phyloP scores from a whole-genome alignment of 23 tunicate genomes.

The Aplidium turbinatum region DNA sequence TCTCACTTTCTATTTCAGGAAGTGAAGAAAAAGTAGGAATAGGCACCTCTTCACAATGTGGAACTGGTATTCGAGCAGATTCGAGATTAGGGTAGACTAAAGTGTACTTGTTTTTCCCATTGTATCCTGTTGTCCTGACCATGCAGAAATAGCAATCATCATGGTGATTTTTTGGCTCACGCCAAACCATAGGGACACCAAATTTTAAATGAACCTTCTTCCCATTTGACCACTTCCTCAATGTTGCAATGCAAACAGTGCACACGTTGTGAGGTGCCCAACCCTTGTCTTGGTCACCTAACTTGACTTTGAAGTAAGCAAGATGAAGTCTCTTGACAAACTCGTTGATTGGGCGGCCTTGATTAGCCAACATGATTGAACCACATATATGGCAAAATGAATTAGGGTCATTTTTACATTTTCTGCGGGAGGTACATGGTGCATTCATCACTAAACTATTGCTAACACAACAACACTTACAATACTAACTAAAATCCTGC shows the following conservation, averaged over 20 bases:
- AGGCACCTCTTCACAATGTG: slow-evolving; percentile 1
- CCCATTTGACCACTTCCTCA: background rate
- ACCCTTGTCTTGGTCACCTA: slow-evolving; percentile 15
- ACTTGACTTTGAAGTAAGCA: slow-evolving; percentile 6
- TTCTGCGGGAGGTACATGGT: too few species aligned
- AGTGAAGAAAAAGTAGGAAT: slow-evolving; percentile 1
- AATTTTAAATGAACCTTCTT: background rate
- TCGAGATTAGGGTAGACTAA: slow-evolving; percentile 1
- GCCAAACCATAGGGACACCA: slow-evolving; percentile 25
- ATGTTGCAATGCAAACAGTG: background rate
- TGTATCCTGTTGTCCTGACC: slow-evolving; percentile 13
- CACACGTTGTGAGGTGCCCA: slow-evolving; percentile 25
- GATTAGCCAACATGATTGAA: background rate
- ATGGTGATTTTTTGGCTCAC: slow-evolving; percentile 1
- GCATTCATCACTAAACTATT: too few species aligned
- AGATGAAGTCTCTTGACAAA: background rate
- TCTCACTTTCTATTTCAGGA: too few species aligned
- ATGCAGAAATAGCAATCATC: slow-evolving; percentile 21
- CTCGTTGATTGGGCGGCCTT: slow-evolving; percentile 5
- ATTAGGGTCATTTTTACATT: slow-evolving; percentile 1
- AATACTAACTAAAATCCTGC: too few species aligned
- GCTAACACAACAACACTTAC: too few species aligned
- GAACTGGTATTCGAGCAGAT: slow-evolving; percentile 10
- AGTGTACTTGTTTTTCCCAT: slow-evolving; percentile 3
- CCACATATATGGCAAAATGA: slow-evolving; percentile 16